phyloP scores from a whole-genome alignment of 2,113 vertebrate genomes.

The Ameiurus melas region DNA sequence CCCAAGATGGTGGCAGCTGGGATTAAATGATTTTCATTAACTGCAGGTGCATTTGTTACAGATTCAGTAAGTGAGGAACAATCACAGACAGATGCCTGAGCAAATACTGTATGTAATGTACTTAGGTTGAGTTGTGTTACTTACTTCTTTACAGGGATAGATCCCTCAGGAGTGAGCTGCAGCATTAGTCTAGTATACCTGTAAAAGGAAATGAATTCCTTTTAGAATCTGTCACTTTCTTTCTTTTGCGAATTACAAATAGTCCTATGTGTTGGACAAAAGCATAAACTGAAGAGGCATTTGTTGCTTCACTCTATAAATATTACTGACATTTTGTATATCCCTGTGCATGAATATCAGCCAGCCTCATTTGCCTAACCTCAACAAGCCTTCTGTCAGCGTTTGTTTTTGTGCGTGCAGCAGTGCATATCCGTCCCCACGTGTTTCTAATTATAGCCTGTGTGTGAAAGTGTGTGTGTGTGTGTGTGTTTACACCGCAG shows the following conservation, averaged over 20 bases:
- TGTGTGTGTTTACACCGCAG: neutral
- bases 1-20: neutral
- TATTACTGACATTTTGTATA: slow-evolving; percentile 9
- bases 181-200: slow-evolving; percentile 93
- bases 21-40: neutral
- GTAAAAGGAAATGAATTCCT: slow-evolving; percentile 48
- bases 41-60: neutral
- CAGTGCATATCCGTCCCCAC: slow-evolving; percentile 12
- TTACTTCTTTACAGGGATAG: slow-evolving; percentile 97
- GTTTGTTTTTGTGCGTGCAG: slow-evolving; percentile 31
- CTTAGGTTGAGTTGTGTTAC: slow-evolving; percentile 54
- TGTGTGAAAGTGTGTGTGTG: slow-evolving; percentile 13
- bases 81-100: neutral
- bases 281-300: slow-evolving; percentile 5
- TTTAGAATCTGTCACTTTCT: neutral
- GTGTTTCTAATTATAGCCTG: slow-evolving; percentile 21
- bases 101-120: neutral
- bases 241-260: neutral
- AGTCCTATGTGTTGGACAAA: neutral
- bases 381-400: slow-evolving; percentile 36
- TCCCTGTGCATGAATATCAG: slow-evolving; percentile 39
- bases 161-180: slow-evolving; percentile 91
- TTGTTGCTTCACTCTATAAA: slow-evolving; percentile 21
- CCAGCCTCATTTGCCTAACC: slow-evolving; percentile 29
- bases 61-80: neutral